phyloP scores from a whole-genome alignment of 1,140 invertebrate genomes.

The Zelostemma sp. region DNA sequence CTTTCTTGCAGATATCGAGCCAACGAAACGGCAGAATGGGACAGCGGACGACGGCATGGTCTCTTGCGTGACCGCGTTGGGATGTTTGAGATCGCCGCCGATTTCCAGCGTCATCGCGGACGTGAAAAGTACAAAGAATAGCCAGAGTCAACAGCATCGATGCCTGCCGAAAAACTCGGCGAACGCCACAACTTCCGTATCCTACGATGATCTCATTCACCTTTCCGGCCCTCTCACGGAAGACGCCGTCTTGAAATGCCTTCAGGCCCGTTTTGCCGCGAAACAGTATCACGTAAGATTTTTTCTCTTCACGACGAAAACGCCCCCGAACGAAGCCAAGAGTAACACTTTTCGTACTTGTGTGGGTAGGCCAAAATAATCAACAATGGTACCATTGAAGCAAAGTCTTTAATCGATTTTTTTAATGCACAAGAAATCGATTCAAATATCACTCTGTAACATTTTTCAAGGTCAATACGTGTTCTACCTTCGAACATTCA shows the following conservation, averaged over 20 bases:
- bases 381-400: no score
- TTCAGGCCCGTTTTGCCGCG: conserved; percentile 88
- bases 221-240: conserved; percentile 92
- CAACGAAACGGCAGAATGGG: conserved; percentile 55
- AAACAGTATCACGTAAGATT: conserved; percentile 88
- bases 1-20: conserved; percentile 63
- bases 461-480: no score
- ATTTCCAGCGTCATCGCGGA: conserved; percentile 63
- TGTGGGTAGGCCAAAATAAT: no score
- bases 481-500: no score
- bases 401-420: no score
- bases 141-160: conserved; percentile 53
- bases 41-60: conserved; percentile 62
- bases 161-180: conserved; percentile 52
- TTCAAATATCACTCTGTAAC: no score
- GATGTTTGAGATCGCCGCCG: conserved; percentile 60
- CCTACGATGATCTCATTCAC: conserved; percentile 91
- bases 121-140: conserved; percentile 58
- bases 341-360: no score
- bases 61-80: conserved; percentile 65
- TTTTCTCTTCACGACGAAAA: background rate
- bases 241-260: conserved; percentile 90
- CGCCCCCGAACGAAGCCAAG: no score
- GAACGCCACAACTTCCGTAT: conserved; percentile 52
- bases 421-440: no score